Evolutionary conservation across 2,113 vertebrate species (phyloP).

Genomic region (Nansenia antarctica): DNA sequence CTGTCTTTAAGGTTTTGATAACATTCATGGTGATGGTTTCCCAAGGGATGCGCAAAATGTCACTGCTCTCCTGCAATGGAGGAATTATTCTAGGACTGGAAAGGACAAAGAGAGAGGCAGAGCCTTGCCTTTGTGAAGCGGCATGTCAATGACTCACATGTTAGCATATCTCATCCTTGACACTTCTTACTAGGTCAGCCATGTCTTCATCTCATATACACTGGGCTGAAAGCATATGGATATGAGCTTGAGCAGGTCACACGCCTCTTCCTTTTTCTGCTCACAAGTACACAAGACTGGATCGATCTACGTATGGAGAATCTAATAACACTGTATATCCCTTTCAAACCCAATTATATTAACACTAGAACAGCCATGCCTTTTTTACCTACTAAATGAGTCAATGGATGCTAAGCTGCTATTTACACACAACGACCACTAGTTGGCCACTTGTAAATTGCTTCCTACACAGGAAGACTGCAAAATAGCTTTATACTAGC

Average conservation of each 20-base stretch:
- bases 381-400: too few species aligned
- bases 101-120: slow-evolving; percentile 52
- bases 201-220: neutral
- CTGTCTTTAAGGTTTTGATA: slow-evolving; percentile 77
- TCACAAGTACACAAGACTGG: too few species aligned
- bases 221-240: neutral
- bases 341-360: too few species aligned
- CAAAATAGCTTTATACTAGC: too few species aligned
- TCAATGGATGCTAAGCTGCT: too few species aligned
- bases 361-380: too few species aligned
- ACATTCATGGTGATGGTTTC: slow-evolving; percentile 78
- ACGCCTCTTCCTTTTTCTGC: slow-evolving; percentile 6
- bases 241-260: slow-evolving; percentile 2
- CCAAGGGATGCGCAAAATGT: slow-evolving; percentile 80
- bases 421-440: too few species aligned
- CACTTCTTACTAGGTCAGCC: neutral
- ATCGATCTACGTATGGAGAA: too few species aligned
- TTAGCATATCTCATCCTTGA: slow-evolving; percentile 16
- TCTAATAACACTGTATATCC: too few species aligned
- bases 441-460: too few species aligned
- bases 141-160: slow-evolving; percentile 16
- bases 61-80: slow-evolving; percentile 69
- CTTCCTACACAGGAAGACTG: too few species aligned
- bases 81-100: slow-evolving; percentile 74
- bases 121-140: slow-evolving; percentile 70